A percentile compares a stretch with the other conserved stretches of the same genome.
These are phyloP conservation scores for Heliconius aoede DNA, from an alignment of 2,888 invertebrate species.

Conservation along the genomic window DNA sequence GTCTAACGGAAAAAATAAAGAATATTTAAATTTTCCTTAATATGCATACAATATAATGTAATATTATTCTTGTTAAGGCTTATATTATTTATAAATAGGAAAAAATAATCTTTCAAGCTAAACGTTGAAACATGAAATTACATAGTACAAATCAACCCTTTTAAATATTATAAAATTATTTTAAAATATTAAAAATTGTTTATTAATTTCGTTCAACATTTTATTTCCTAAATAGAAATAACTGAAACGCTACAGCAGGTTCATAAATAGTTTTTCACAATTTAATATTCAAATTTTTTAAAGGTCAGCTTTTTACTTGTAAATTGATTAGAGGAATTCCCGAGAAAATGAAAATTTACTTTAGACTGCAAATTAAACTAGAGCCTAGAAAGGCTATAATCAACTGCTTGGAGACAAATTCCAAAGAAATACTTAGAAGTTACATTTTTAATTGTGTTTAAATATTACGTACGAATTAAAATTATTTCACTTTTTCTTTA, in stretches of 20 bases:
- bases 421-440: constrained; percentile 6
- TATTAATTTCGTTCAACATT: background rate
- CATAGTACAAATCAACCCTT: too few relatives aligned
- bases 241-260: background rate
- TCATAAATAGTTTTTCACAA: background rate
- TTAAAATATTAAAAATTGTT: too few relatives aligned
- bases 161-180: too few relatives aligned
- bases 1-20: too few relatives aligned
- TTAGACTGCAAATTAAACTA: constrained; percentile 1
- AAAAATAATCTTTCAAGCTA: too few relatives aligned
- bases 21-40: too few relatives aligned
- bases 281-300: constrained; percentile 1
- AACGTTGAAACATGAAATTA: too few relatives aligned
- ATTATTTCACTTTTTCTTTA: too few relatives aligned
- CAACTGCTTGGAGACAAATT: constrained; percentile 6
- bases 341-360: background rate
- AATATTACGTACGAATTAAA: background rate
- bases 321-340: constrained; percentile 7
- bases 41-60: too few relatives aligned
- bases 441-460: background rate
- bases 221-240: background rate
- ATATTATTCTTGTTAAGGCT: too few relatives aligned
- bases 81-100: too few relatives aligned
- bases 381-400: background rate
- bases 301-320: background rate